Conservation (phyloP, 2,113 vertebrate species). For the Gobiocypris rarus region DNA sequence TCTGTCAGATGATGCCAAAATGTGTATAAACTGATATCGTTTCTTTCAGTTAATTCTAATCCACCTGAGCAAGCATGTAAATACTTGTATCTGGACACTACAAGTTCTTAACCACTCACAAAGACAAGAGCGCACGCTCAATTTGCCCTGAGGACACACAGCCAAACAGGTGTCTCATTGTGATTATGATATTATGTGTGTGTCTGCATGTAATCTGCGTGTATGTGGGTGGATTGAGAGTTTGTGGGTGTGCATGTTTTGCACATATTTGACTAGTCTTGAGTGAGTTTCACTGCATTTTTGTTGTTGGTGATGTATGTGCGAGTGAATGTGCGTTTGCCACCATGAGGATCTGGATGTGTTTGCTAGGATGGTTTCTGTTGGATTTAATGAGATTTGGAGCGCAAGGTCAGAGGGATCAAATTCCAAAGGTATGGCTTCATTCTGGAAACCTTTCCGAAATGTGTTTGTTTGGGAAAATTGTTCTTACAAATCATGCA, state of each 20-base stretch:
- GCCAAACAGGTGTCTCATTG: constrained; percentile 47
- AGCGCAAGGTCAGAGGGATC: constrained; percentile 55
- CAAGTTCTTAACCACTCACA: background rate
- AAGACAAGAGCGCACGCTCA: constrained; percentile 11
- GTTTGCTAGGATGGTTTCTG: constrained; percentile 68
- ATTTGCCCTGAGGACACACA: background rate
- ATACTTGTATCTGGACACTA: constrained; percentile 22
- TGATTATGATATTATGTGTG: background rate
- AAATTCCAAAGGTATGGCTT: constrained; percentile 37
- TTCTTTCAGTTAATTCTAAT: background rate
- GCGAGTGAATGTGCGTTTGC: constrained; percentile 63
- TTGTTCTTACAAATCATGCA: constrained; percentile 4
- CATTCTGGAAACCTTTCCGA: background rate
- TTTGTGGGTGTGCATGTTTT: constrained; percentile 12
- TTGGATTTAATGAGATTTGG: constrained; percentile 64
- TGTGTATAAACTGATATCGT: background rate
- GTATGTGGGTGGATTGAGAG: constrained; percentile 47
- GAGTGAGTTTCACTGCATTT: constrained; percentile 55
- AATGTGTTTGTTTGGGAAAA: constrained; percentile 19
- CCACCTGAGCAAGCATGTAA: background rate
- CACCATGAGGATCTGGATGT: constrained; percentile 67
- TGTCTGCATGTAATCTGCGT: background rate
- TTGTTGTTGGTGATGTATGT: constrained; percentile 56
- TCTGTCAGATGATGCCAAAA: background rate
- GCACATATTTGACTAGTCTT: background rate